These are phyloP conservation scores for Perca schrenkii DNA, from an alignment of 2,113 vertebrate genomes.

Conservation along the genomic window DNA sequence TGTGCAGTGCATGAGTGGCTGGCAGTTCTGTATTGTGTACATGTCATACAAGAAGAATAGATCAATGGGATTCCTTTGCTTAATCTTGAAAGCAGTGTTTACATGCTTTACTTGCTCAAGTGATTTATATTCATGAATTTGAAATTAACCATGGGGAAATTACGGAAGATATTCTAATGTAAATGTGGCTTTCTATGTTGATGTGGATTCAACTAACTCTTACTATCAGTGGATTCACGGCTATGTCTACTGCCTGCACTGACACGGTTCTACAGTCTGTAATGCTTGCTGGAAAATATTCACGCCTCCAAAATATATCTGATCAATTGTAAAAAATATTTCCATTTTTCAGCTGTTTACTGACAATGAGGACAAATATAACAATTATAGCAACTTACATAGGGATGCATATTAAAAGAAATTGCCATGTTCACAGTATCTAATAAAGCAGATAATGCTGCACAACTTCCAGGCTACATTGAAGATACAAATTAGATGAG, in stretches of 20 bases:
- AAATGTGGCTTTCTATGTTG: background rate
- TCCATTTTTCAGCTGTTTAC: background rate
- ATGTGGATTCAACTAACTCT: background rate
- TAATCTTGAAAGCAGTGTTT: background rate
- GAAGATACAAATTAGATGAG: background rate
- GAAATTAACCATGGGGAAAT: background rate
- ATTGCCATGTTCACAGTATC: background rate
- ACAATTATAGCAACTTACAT: background rate
- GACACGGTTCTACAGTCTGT: background rate
- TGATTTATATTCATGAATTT: conserved; percentile 6
- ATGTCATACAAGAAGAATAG: background rate
- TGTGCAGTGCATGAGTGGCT: background rate
- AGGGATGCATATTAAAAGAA: background rate
- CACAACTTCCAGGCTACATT: background rate
- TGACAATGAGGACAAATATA: background rate
- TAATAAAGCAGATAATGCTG: background rate
- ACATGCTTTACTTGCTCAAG: background rate
- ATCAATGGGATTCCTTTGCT: background rate
- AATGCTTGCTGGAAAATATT: background rate
- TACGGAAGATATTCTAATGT: conserved; percentile 8
- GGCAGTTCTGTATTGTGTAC: background rate
- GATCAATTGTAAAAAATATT: background rate
- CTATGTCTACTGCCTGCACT: background rate
- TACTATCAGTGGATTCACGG: background rate
- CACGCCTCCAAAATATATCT: background rate